Evolutionary conservation across 1,140 invertebrate species (phyloP), one percentile per base, ranked within the genome.

Genomic region (Anastrepha obliqua): DNA sequence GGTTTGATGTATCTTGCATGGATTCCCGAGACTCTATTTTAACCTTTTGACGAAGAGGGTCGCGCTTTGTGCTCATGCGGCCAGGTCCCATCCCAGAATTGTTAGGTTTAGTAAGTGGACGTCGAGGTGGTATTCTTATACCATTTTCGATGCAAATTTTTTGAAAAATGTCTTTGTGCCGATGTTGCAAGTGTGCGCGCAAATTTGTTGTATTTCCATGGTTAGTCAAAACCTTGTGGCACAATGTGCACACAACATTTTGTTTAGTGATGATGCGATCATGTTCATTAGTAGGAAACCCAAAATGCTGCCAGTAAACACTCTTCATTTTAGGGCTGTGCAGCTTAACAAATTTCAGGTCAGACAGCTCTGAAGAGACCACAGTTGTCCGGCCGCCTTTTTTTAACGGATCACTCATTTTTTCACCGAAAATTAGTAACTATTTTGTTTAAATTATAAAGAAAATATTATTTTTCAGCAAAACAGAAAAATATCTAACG

Each of bases 251-350:
- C 17, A 96, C 94, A 11, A 96, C 95, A 89, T 95, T 95, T 5
- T 95, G 93, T 93, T 95, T 95, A n/a, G 95, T 95, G 3, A 96
- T 91, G 87, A 96, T 95, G 87, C 94, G 94, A 64, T 95, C 95
- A 60, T 95, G 93, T 29, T 95, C 95, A 64, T 94, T 94, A 0
- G 95, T 95, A 67, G 95, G 95, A 92, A 96, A 96, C 17, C 95
- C 95, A 91, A 95, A 96, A 90, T 95, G 95, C 89, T 95, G 95
- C 95, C 95, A 96, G 90, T 95, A 96, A 67, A 95, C 95, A 89
- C 95, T 95, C 87, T 95, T 93, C 95, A 95, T 96, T 88, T 93
- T 93, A 7, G 92, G 92, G 85, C 91, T 91, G 85, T 93, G 91
- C 65, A 93, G 89, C 85, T 93, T 93, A 87, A 90, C 90, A 51